Percentiles rank a stretch among this genome's conserved stretches.
Conservation (phyloP, 2,888 invertebrate species). For the Operophtera brumata region DNA sequence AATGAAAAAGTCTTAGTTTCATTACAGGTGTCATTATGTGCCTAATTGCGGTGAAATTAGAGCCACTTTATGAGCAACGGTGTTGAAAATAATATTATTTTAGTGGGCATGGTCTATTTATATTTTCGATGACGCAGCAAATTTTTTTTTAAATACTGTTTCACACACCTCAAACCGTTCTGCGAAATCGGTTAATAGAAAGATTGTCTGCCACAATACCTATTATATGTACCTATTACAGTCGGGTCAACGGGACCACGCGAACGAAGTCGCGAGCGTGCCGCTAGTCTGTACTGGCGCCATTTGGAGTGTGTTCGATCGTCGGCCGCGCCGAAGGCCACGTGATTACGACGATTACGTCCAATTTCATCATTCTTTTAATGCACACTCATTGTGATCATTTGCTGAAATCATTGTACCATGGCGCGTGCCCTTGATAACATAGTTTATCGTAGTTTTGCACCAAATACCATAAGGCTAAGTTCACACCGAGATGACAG, state of each 20-base stretch:
- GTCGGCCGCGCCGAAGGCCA: slow-evolving; percentile 58
- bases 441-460: slow-evolving; percentile 6
- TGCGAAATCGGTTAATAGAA: slow-evolving; percentile 23
- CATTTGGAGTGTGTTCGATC: slow-evolving; percentile 35
- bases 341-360: slow-evolving; percentile 47
- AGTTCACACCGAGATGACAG: too few relatives aligned
- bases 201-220: slow-evolving; percentile 22
- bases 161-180: slow-evolving; percentile 3
- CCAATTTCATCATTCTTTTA: slow-evolving; percentile 51
- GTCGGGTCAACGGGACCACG: too few relatives aligned
- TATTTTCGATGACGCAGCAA: too few relatives aligned
- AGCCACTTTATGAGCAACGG: too few relatives aligned
- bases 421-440: slow-evolving; percentile 24
- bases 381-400: slow-evolving; percentile 34
- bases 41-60: too few relatives aligned
- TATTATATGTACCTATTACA: too few relatives aligned
- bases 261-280: too few relatives aligned
- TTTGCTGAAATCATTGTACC: slow-evolving; percentile 30
- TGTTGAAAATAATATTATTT: too few relatives aligned
- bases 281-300: slow-evolving; percentile 48
- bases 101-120: too few relatives aligned
- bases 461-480: neutral
- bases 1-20: too few relatives aligned
- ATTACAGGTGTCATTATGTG: too few relatives aligned
- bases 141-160: too few relatives aligned